Base-by-base conservation (phyloP, 2,113 vertebrate genomes). In the Cathartes aura region DNA sequence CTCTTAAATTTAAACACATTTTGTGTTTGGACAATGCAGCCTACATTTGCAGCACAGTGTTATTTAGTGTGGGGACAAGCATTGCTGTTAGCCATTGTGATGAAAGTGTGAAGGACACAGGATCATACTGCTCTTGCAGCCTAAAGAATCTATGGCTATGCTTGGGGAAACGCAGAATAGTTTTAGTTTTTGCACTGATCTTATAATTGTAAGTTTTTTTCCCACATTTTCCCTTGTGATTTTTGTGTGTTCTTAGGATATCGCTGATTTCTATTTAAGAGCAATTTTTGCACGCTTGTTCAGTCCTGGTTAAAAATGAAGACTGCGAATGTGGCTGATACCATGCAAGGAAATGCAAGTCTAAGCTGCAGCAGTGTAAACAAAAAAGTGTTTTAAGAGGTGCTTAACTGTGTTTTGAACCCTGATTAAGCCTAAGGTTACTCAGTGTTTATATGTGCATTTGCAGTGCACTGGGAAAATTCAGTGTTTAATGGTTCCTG, bases 321-420 rank as follows among this genome's bases (percentile, higher is more conserved):
- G 43, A 26, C 55, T 76, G 53, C 1, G 6, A 92, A 43, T 3
- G 66, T 55, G 67, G 60, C 72, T 63, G 81, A 79, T 90, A 8
- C 43, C 63, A 43, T 18, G 91, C 82, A 91, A 94, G 84, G 93
- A 94, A 93, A 91, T 91, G 93, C 95, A 95, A 94, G 87, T 8
- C 81, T 80, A 68, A 89, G 86, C 73, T 96, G 96, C 93, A 94
- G 87, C 67, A 91, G 62, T 45, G 93, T 95, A 96, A 97, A 96
- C 95, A 96, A 93, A 96, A 89, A 96, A 71, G 91, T 96, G 93
- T 96, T 97, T 96, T 96, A 96, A 96, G 94, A 97, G 89, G 89
- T 95, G 91, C 94, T 95, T 96, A 96, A 79, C 96, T 96, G 55
- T 89, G 42, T 96, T 97, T 96, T 94, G 93, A 96, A 96, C 87